A percentile compares a stretch with the other conserved stretches of the same genome.
These are phyloP conservation scores for Drosophila lowei DNA, from an alignment of 1,140 invertebrate species.

Conservation along the genomic window DNA sequence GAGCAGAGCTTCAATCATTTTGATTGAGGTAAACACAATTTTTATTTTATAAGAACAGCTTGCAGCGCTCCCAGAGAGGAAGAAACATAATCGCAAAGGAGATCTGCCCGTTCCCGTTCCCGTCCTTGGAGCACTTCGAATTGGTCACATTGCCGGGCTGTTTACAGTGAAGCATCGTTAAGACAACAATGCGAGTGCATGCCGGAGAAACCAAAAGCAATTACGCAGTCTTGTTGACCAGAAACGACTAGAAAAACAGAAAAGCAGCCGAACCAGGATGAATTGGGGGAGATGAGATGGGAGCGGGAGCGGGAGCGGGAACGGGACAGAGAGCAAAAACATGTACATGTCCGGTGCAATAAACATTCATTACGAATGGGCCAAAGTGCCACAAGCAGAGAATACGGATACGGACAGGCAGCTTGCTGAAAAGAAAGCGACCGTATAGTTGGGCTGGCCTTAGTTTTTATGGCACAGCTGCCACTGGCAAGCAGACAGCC, in stretches of 20 bases:
- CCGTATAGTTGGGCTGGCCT: slow-evolving; percentile 32
- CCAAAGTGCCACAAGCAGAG: slow-evolving; percentile 75
- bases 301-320: background rate
- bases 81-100: slow-evolving; percentile 36
- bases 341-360: slow-evolving; percentile 80
- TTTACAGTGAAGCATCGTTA: slow-evolving; percentile 38
- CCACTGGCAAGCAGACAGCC: slow-evolving; percentile 68
- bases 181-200: slow-evolving; percentile 48
- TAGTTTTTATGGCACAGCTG: slow-evolving; percentile 77
- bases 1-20: background rate
- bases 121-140: slow-evolving; percentile 15
- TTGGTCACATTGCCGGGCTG: slow-evolving; percentile 7
- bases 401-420: slow-evolving; percentile 44
- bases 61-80: slow-evolving; percentile 1
- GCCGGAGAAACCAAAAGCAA: slow-evolving; percentile 62
- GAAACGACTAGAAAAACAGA: slow-evolving; percentile 51
- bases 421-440: background rate
- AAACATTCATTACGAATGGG: slow-evolving; percentile 80
- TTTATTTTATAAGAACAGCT: slow-evolving; percentile 3
- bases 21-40: slow-evolving; percentile 19
- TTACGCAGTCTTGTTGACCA: slow-evolving; percentile 67
- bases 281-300: slow-evolving; percentile 16
- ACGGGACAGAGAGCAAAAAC: slow-evolving; percentile 55
- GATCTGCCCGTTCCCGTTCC: slow-evolving; percentile 8
- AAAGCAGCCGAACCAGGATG: slow-evolving; percentile 36